Base-by-base conservation (phyloP, 1,140 invertebrate genomes). In the Aphis craccivora region DNA sequence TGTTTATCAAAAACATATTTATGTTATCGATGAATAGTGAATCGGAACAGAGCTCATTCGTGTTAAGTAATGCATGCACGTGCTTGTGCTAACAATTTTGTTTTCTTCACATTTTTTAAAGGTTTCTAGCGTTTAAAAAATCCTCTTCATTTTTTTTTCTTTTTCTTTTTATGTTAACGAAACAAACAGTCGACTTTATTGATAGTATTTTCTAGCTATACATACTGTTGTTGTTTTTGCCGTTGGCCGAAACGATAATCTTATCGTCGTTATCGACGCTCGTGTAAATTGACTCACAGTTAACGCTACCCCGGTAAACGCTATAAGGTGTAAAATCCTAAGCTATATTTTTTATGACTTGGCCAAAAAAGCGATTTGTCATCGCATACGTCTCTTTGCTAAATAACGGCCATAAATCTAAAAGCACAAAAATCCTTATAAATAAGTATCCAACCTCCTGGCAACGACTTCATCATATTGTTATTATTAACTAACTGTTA, bases 1-100 rank as follows among this genome's bases (percentile, higher is more conserved):
- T 45, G 60, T 76, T 67, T 67, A 67, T 76, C 53, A 30, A 45
- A n/a, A 91, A 91, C 20, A 91, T 40, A 76, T 91, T 76, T 91
- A 45, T 45, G 45, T 25, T 89, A 55, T 89, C 14, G 37, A 43
- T 4, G 40, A 91, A 76, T 76, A 91, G 76, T 91, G 90, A 76
- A 76, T 40, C 40, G 37, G 14, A 91, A 76, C 37, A 45, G 40
- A 30, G 9, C 37, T 76, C 37, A 14, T 76, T 45, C 55, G 40
- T 23, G 30, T 45, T 76, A 45, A 76, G 48, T 25, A 86, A 86
- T n/a, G 14, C 4, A 51, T 40, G 37, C 22, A 37, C 35, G n/a
- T 48, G 86, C 37, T 9, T 30, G 11, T 9, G 55, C 4, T 11
- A 8, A 3, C 5, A 60, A 30, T 60, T 60, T 25, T 30, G 43